Base-by-base conservation (phyloP, 35 echinoderm and acorn worm genomes). In the Heliocidaris erythrogramma region DNA sequence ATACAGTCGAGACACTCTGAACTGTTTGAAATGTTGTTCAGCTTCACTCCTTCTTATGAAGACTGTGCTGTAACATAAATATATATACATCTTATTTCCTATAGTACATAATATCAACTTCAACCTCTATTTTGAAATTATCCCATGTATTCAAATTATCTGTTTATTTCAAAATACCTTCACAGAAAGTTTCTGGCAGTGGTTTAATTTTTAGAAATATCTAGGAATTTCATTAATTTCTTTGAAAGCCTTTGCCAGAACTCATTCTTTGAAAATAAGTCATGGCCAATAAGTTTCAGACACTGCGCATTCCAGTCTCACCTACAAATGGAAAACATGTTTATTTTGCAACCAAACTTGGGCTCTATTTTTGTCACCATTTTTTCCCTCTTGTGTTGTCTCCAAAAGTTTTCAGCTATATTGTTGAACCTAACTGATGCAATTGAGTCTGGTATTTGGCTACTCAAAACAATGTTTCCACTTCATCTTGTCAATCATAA, bases 391-490 rank as follows among this genome's bases (percentile, higher is more conserved):
- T 56, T 56, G 10, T 14, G 10, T 14, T 56, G 11, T 56, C 10
- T 56, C 14, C 65, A n/a, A 78, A n/a, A 8, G 7, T 78, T 78
- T 27, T 78, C 18, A 78, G 17, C 65, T 18, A n/a, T 18, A n/a
- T n/a, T 27, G 18, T 78, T n/a, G 27, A n/a, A 78, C 65, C 65
- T 18, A 18, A 78, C 27, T 78, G 21, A n/a, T 27, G 65, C 27
- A 78, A 78, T 78, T 21, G 21, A n/a, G 65, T 78, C 27, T 78
- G 65, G 65, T 5, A 78, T n/a, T n/a, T 56, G 14, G 52, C 17
- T 24, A 78, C 65, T 78, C 17, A 92, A n/a, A 4, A 91, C 5
- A 92, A 92, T 92, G 48, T 56, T 92, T 92, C 91, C 48, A 56
- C 49, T 92, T 13, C 49, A 21, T 21, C 30, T 18, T 30, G 49